Conservation (phyloP, 2,113 vertebrate genomes). For the Collichthys lucidus region DNA sequence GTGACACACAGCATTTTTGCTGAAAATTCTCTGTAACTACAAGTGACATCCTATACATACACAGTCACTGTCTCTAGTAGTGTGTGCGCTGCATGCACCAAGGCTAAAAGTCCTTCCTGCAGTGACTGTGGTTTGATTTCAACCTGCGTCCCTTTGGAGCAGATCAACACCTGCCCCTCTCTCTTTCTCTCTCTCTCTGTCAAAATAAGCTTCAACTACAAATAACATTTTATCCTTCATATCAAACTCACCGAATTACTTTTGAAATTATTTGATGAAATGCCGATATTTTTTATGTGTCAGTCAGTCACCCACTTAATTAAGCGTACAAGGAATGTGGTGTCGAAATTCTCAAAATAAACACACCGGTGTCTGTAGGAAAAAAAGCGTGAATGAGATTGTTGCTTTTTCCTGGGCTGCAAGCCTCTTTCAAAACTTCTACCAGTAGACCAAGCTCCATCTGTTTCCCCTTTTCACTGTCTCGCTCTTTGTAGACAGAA, state of each 20-base stretch:
- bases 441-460: background rate
- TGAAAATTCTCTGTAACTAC: background rate
- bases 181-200: too few species aligned
- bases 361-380: background rate
- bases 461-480: conserved; percentile 45
- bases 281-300: background rate
- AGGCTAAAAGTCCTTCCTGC: too few species aligned
- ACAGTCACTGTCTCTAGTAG: background rate
- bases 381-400: background rate
- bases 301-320: background rate
- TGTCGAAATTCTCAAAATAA: background rate
- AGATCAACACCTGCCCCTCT: too few species aligned
- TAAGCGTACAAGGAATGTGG: background rate
- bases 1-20: background rate
- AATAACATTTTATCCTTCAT: background rate
- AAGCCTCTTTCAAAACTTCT: conserved; percentile 7
- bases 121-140: too few species aligned
- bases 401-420: background rate
- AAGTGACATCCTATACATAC: background rate
- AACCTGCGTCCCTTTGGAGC: too few species aligned
- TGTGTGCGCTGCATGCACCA: too few species aligned
- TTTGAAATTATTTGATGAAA: conserved; percentile 3
- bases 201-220: background rate
- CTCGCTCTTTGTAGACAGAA: conserved; percentile 11
- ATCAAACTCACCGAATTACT: conserved; percentile 6